Conservation (phyloP, 2,797 vertebrate genomes). For the Chloroceryle amazona region DNA sequence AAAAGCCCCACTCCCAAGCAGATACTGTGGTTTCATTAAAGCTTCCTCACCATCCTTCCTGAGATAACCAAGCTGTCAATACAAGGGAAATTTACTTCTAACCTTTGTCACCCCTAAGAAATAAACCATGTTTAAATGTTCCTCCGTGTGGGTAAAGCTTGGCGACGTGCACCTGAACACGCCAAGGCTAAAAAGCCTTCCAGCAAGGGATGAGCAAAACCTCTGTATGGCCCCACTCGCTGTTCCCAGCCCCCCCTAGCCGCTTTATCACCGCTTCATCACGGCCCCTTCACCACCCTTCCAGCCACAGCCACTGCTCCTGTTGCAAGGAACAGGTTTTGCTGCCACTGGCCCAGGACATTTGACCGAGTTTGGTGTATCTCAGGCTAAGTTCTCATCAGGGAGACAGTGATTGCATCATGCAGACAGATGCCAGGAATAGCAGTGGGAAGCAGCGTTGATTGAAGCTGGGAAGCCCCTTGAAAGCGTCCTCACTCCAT, state of each 20-base stretch:
- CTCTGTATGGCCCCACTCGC: rapidly evolving
- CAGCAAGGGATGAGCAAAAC: background rate
- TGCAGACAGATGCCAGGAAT: rapidly evolving
- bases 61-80: background rate
- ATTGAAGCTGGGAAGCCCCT: rapidly evolving
- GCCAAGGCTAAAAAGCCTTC: background rate
- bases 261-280: background rate
- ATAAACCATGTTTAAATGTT: background rate
- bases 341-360: background rate
- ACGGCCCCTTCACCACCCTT: background rate
- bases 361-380: background rate
- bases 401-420: rapidly evolving
- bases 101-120: background rate
- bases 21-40: conserved; percentile 46
- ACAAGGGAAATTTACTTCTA: background rate
- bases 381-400: background rate
- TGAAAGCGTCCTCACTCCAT: rapidly evolving
- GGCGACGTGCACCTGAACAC: background rate
- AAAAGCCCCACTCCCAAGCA: background rate
- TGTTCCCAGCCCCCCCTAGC: background rate
- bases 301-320: background rate
- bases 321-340: background rate
- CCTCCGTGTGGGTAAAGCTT: rapidly evolving
- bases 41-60: background rate
- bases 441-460: background rate